A percentile compares a stretch with the other conserved stretches of the same genome.
phyloP scores from a whole-genome alignment of 2,797 vertebrate genomes.

The Rhinella marina region DNA sequence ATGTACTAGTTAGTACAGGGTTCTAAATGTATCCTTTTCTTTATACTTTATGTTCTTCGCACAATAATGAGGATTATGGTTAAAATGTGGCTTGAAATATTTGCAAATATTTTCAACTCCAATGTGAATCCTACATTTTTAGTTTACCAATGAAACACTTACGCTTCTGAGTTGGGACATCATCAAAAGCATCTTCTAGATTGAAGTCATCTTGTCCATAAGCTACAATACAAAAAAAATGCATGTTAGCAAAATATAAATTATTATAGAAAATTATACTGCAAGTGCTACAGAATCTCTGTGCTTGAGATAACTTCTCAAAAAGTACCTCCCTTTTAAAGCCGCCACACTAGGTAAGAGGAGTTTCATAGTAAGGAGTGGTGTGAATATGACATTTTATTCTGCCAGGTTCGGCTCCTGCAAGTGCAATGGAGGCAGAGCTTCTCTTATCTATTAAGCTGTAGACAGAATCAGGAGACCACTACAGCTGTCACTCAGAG shows the following conservation, averaged over 20 bases:
- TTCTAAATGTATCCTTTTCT: too few relatives aligned
- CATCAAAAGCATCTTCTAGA: slow-evolving; percentile 75
- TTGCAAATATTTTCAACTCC: not conserved
- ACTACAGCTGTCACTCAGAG: too few relatives aligned
- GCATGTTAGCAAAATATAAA: not conserved
- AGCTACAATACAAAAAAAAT: slow-evolving; percentile 67
- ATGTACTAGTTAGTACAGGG: too few relatives aligned
- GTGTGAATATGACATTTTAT: too few relatives aligned
- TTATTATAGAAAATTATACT: not conserved
- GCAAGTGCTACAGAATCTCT: not conserved
- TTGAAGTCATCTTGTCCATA: slow-evolving; percentile 67
- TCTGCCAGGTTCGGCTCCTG: too few relatives aligned
- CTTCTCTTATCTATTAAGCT: too few relatives aligned
- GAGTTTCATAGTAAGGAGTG: too few relatives aligned
- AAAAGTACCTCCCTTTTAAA: too few relatives aligned
- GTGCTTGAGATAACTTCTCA: not conserved
- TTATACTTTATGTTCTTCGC: not conserved
- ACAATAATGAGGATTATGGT: not conserved
- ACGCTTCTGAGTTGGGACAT: slow-evolving; percentile 69
- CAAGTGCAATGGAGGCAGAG: too few relatives aligned
- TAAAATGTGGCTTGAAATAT: not conserved
- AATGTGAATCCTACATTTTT: not conserved
- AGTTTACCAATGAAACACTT: slow-evolving; percentile 66
- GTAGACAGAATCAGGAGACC: too few relatives aligned
- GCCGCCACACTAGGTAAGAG: too few relatives aligned